Conservation (phyloP, 2,888 invertebrate species). For the Gastracanthus pulcherrimus region DNA sequence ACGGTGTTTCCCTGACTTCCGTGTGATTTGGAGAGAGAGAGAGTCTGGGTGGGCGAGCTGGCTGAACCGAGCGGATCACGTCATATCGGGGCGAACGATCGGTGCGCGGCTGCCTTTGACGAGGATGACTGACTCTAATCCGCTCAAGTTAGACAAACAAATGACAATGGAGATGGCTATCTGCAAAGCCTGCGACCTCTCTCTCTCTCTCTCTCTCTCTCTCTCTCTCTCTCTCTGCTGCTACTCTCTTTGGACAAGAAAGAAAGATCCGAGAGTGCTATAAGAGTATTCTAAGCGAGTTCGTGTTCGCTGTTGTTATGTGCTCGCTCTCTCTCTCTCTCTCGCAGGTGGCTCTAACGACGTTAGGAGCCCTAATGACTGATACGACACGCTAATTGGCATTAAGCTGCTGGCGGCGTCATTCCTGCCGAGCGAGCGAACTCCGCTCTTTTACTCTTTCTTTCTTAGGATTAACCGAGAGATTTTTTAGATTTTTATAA, state of each 20-base stretch:
- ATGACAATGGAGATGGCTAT: conserved; percentile 70
- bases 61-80: conserved; percentile 10
- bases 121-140: conserved; percentile 73
- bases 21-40: not conserved
- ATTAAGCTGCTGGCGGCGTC: conserved; percentile 65
- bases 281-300: too few relatives aligned
- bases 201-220: conserved; percentile 14
- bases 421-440: not conserved
- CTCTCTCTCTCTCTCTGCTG: conserved; percentile 28
- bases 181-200: conserved; percentile 50
- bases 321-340: conserved; percentile 37
- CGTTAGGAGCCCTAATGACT: conserved; percentile 70
- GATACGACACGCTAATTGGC: conserved; percentile 75
- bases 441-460: not conserved
- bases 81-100: conserved; percentile 63
- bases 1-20: conserved; percentile 10
- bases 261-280: conserved; percentile 11
- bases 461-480: too few relatives aligned
- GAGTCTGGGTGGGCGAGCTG: conserved; percentile 38
- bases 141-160: conserved; percentile 75
- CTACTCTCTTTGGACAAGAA: not conserved
- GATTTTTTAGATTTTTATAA: too few relatives aligned
- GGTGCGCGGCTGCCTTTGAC: conserved; percentile 72
- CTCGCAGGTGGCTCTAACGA: conserved; percentile 72
- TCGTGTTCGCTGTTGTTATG: too few relatives aligned